Conservation (phyloP, 2,888 invertebrate genomes). For the Tryphoninae sp. region DNA sequence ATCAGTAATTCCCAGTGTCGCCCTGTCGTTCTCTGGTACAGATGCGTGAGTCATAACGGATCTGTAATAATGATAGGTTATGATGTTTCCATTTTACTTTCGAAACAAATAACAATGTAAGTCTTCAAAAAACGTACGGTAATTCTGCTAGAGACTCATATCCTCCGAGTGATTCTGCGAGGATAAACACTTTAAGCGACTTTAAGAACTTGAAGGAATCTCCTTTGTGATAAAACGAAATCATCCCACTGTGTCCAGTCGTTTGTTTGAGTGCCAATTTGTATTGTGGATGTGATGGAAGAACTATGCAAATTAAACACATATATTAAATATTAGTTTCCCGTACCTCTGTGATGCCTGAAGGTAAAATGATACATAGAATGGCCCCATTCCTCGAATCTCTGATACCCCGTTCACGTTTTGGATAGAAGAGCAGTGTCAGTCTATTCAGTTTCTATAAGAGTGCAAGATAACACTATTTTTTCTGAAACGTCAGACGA, state of each 20-base stretch:
- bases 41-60: conserved; percentile 97
- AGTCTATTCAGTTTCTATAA: too few species aligned
- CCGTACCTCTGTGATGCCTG: neutral
- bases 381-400: too few species aligned
- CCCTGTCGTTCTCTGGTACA: conserved; percentile 89
- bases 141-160: conserved; percentile 97
- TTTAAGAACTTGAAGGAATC: conserved; percentile 89
- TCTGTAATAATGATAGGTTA: conserved; percentile 81
- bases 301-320: conserved; percentile 81
- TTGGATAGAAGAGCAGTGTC: too few species aligned
- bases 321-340: neutral
- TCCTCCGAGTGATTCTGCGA: conserved; percentile 98
- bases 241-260: conserved; percentile 94
- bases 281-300: conserved; percentile 94
- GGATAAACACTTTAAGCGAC: conserved; percentile 89
- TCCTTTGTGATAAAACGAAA: conserved; percentile 94
- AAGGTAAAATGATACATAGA: neutral
- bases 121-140: conserved; percentile 87
- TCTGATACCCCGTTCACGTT: too few species aligned
- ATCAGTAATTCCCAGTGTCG: conserved; percentile 90
- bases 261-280: conserved; percentile 90
- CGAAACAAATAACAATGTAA: neutral
- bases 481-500: too few species aligned
- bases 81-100: neutral
- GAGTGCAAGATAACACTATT: too few species aligned